Evolutionary conservation across 2,113 vertebrate genomes (phyloP).

Genomic region (Hypomesus transpacificus): DNA sequence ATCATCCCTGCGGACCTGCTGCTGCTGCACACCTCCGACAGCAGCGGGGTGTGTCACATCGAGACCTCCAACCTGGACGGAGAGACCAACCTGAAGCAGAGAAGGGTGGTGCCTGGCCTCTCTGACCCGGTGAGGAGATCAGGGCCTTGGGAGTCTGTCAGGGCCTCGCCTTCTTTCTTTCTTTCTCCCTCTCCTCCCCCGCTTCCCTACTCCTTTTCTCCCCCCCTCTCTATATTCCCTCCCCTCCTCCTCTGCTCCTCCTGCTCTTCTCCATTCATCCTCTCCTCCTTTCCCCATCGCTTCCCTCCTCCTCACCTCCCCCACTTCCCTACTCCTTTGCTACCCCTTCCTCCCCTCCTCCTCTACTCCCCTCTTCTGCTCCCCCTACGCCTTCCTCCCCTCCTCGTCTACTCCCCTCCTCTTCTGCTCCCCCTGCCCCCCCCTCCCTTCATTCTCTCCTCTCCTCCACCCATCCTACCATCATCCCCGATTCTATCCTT

Average conservation of each 20-base stretch:
- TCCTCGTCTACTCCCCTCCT: neutral
- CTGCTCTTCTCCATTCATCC: neutral
- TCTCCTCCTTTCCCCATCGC: neutral
- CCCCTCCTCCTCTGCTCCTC: no score
- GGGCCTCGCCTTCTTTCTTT: neutral
- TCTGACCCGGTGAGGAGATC: no score
- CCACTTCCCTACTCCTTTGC: neutral
- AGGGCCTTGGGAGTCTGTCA: no score
- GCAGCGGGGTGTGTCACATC: no score
- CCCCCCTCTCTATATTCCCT: no score
- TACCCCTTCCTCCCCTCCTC: neutral
- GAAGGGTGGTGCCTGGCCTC: constrained; percentile 60
- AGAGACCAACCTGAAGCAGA: constrained; percentile 96
- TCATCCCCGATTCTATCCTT: no score
- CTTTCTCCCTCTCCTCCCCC: neutral
- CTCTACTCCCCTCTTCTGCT: neutral
- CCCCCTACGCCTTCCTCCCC: no score
- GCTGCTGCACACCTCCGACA: constrained; percentile 88
- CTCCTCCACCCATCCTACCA: neutral
- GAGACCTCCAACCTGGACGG: no score
- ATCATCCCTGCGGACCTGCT: constrained; percentile 90
- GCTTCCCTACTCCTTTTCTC: no score
- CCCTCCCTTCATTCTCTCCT: neutral
- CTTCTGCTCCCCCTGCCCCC: neutral
- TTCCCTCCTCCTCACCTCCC: no score